Conservation (phyloP, 2,797 vertebrate species). For the Allobates femoralis region DNA sequence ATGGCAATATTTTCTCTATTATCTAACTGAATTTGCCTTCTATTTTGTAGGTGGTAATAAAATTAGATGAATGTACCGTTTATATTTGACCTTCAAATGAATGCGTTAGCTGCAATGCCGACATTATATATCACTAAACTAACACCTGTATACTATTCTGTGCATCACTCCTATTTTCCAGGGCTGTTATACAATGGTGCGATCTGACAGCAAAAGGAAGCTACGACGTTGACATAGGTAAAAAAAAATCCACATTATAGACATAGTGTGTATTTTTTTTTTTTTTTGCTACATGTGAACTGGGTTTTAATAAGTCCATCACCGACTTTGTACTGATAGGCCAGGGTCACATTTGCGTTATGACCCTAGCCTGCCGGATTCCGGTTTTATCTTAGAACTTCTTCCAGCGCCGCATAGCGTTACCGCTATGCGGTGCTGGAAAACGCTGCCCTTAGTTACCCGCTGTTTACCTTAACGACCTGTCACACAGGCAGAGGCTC, state of each 20-base stretch:
- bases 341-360: too few relatives aligned
- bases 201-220: neutral
- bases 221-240: too few relatives aligned
- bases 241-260: neutral
- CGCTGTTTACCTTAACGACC: too few relatives aligned
- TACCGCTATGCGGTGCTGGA: too few relatives aligned
- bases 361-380: too few relatives aligned
- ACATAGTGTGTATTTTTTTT: neutral
- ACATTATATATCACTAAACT: neutral
- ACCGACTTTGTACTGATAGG: neutral
- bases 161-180: neutral
- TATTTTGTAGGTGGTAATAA: neutral
- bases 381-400: too few relatives aligned
- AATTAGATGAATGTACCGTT: neutral
- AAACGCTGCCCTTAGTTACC: too few relatives aligned
- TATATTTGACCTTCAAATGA: neutral
- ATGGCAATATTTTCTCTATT: constrained; percentile 12
- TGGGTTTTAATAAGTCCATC: too few relatives aligned
- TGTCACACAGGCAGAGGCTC: too few relatives aligned
- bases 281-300: too few relatives aligned
- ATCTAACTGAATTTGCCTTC: neutral
- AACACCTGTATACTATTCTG: neutral
- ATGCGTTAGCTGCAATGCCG: neutral
- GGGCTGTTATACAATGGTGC: neutral
- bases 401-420: too few relatives aligned